Evolutionary conservation across 1,140 invertebrate species (phyloP).

Genomic region (Riptortus pedestris): DNA sequence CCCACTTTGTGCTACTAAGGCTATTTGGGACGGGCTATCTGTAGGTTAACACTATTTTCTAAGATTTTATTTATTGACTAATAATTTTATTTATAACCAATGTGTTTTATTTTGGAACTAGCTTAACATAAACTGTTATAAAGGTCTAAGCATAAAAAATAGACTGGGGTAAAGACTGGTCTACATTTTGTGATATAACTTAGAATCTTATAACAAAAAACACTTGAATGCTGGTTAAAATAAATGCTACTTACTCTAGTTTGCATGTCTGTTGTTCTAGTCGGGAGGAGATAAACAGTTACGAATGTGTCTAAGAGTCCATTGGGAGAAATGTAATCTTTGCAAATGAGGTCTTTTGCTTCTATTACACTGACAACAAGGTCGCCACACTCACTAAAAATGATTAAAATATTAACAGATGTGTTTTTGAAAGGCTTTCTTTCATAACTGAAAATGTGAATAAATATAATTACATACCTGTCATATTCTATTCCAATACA

Average conservation of each 20-base stretch:
- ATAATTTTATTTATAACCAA: no score
- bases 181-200: no score
- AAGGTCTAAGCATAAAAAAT: no score
- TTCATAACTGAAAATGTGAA: not conserved
- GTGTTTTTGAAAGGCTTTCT: not conserved
- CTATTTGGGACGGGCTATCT: no score
- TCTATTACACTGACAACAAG: slow-evolving; percentile 63
- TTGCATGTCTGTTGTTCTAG: slow-evolving; percentile 58
- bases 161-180: no score
- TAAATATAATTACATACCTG: slow-evolving; percentile 39
- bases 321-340: slow-evolving; percentile 41
- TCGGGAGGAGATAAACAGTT: slow-evolving; percentile 60
- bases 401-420: not conserved
- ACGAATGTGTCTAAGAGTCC: slow-evolving; percentile 62
- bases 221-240: no score
- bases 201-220: no score
- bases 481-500: slow-evolving; percentile 69
- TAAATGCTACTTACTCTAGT: slow-evolving; percentile 56
- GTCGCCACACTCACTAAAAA: slow-evolving; percentile 53
- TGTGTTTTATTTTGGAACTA: no score
- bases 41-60: no score
- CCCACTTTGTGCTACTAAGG: no score
- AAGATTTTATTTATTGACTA: no score
- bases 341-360: slow-evolving; percentile 56
- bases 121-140: no score